phyloP scores from a whole-genome alignment of 1,140 invertebrate species.

The Ips nitidus region DNA sequence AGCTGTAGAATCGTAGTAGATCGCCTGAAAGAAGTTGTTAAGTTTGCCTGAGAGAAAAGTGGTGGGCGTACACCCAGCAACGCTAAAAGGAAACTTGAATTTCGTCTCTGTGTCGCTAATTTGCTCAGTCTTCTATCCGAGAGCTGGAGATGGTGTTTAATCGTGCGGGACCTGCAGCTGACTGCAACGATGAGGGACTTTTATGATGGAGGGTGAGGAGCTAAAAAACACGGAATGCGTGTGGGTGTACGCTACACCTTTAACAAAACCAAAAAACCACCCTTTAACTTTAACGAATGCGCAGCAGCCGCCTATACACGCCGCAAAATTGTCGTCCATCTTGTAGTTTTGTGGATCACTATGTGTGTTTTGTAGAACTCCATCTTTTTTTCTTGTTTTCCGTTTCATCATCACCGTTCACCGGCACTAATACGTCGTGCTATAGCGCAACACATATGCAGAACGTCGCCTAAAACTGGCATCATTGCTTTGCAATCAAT shows the following conservation, averaged over 20 bases:
- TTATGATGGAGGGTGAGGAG: slow-evolving; percentile 39
- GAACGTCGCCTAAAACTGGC: not conserved
- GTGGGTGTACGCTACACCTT: slow-evolving; percentile 48
- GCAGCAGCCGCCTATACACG: slow-evolving; percentile 26
- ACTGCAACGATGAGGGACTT: slow-evolving; percentile 35
- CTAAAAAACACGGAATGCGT: slow-evolving; percentile 29
- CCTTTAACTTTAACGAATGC: slow-evolving; percentile 35
- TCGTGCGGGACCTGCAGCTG: slow-evolving; percentile 18
- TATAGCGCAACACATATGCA: slow-evolving; percentile 11
- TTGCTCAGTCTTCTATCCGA: too few relatives aligned
- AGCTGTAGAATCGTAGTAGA: slow-evolving; percentile 15
- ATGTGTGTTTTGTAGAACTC: slow-evolving; percentile 1
- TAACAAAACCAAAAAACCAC: slow-evolving; percentile 37
- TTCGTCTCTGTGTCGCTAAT: not conserved
- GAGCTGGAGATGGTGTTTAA: slow-evolving; percentile 15
- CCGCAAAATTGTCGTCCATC: slow-evolving; percentile 24
- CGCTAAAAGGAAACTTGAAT: slow-evolving; percentile 13
- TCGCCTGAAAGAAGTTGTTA: slow-evolving; percentile 29
- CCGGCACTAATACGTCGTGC: slow-evolving; percentile 36
- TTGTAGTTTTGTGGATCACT: slow-evolving; percentile 19
- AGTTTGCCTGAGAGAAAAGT: slow-evolving; percentile 19
- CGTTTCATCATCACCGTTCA: slow-evolving; percentile 16
- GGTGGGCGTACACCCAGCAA: slow-evolving; percentile 36
- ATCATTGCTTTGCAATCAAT: too few relatives aligned
- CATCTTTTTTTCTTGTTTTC: slow-evolving; percentile 9